These are phyloP conservation scores for Heteromurus nitidus DNA, from an alignment of 2,888 invertebrate genomes.

Conservation along the genomic window DNA sequence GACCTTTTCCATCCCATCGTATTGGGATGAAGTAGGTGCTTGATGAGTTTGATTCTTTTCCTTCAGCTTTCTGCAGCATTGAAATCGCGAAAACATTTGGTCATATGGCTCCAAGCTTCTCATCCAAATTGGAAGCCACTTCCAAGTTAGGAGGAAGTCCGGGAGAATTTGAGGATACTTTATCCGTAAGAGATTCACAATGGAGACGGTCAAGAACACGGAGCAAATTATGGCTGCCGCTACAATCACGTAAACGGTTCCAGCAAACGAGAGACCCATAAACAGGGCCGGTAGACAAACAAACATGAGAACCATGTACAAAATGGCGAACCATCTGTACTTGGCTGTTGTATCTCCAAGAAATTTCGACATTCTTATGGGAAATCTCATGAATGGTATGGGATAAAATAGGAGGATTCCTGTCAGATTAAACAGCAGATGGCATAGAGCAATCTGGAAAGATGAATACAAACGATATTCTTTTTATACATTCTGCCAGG, in stretches of 20 bases:
- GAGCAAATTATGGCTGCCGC: conserved; percentile 74
- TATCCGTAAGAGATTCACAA: conserved; percentile 75
- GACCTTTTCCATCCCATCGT: conserved; percentile 20
- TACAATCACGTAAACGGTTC: conserved; percentile 70
- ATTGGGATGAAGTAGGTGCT: background rate
- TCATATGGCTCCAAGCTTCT: conserved; percentile 76
- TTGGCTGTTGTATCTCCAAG: conserved; percentile 78
- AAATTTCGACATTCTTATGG: conserved; percentile 77
- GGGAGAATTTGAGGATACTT: conserved; percentile 75
- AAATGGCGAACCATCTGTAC: conserved; percentile 79
- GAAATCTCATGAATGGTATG: conserved; percentile 77
- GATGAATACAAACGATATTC: background rate
- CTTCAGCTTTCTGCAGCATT: conserved; percentile 58
- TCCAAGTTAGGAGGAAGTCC: conserved; percentile 74
- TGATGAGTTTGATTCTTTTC: conserved; percentile 56
- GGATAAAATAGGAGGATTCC: conserved; percentile 79
- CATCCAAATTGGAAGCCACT: conserved; percentile 75
- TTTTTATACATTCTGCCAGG: no score
- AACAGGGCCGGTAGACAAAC: conserved; percentile 74
- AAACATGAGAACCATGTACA: conserved; percentile 76
- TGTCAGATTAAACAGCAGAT: conserved; percentile 79
- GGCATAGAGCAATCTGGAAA: conserved; percentile 78
- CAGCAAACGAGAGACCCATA: conserved; percentile 75
- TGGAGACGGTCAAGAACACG: conserved; percentile 74
- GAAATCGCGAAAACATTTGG: conserved; percentile 53